Conservation (phyloP, 2,888 invertebrate genomes). For the Acleris literana region DNA sequence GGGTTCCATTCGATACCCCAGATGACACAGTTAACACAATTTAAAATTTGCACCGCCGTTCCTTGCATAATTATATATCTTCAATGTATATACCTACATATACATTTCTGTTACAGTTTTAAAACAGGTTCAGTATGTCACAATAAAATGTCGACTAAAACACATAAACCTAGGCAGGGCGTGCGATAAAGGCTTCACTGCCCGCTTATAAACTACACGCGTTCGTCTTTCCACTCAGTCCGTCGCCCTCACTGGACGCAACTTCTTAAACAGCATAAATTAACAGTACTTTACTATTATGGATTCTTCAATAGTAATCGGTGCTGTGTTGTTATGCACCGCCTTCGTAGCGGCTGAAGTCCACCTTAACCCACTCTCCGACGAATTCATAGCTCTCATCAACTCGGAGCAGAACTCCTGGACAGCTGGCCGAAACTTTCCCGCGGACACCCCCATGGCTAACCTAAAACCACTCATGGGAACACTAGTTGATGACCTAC, state of each 20-base stretch:
- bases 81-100: too few species aligned
- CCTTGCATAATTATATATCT: too few species aligned
- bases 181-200: neutral
- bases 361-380: conserved; percentile 83
- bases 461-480: conserved; percentile 89
- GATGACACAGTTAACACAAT: too few species aligned
- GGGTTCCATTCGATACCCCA: too few species aligned
- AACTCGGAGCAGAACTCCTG: conserved; percentile 87
- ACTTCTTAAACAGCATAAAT: neutral
- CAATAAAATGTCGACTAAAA: too few species aligned
- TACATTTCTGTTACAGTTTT: conserved; percentile 2
- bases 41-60: too few species aligned
- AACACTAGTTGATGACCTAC: conserved; percentile 83
- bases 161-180: neutral
- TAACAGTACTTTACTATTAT: neutral
- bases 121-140: neutral
- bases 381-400: conserved; percentile 88
- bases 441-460: conserved; percentile 78
- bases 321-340: conserved; percentile 55
- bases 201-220: neutral
- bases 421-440: conserved; percentile 92
- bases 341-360: conserved; percentile 50
- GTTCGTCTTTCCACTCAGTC: neutral
- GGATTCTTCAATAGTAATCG: neutral
- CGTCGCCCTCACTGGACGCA: neutral